These are phyloP conservation scores for Cryptosula pallasiana DNA, from an alignment of 2,888 invertebrate species.

Conservation along the genomic window DNA sequence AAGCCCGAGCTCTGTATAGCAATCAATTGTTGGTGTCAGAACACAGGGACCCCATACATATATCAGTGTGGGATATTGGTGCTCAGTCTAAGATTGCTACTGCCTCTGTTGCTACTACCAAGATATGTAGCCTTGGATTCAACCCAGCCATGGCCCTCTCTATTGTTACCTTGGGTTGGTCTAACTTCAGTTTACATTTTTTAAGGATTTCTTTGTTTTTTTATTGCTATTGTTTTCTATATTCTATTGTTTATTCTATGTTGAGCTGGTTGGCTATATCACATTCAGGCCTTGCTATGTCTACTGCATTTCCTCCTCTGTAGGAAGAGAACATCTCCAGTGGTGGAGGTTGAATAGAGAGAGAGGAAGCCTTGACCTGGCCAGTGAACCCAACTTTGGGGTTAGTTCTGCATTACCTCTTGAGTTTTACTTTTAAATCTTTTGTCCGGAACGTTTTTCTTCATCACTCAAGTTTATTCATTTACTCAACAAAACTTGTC, in stretches of 20 bases:
- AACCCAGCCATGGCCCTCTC: constrained; percentile 37
- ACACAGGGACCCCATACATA: constrained; percentile 1
- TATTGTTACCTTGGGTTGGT: constrained; percentile 35
- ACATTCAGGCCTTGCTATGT: too few species aligned
- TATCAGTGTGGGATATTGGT: constrained; percentile 38
- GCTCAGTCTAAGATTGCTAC: constrained; percentile 33
- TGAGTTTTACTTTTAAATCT: too few species aligned
- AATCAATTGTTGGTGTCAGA: constrained; percentile 9
- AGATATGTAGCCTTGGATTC: constrained; percentile 40
- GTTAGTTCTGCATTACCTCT: too few species aligned
- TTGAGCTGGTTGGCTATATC: too few species aligned
- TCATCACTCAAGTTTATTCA: too few species aligned
- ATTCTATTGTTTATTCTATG: too few species aligned
- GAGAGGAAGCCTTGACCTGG: constrained; percentile 32
- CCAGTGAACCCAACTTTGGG: constrained; percentile 41
- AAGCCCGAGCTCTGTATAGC: background rate
- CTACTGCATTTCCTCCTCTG: background rate
- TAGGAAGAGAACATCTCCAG: constrained; percentile 45
- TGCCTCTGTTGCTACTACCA: constrained; percentile 34
- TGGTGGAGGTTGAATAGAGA: constrained; percentile 46
- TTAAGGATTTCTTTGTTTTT: background rate
- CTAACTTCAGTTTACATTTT: too few species aligned
- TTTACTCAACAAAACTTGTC: too few species aligned
- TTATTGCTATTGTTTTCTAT: background rate
- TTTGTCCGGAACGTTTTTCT: too few species aligned